Evolutionary conservation across 2,797 vertebrate genomes (phyloP), one percentile per base, ranked within the genome.

Genomic region (Xerus rutilus): DNA sequence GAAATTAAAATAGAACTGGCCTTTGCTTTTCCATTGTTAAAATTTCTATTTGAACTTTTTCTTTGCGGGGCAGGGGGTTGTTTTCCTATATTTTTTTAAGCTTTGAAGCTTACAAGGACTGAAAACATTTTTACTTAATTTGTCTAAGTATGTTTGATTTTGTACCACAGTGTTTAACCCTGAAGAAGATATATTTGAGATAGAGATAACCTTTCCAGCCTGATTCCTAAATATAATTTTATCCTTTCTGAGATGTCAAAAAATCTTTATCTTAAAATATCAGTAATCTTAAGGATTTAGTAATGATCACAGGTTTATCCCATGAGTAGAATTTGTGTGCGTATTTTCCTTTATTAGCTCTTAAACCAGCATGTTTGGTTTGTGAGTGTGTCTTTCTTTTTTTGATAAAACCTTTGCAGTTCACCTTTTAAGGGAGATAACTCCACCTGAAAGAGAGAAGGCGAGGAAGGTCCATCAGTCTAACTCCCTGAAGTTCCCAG

Each of bases 301-400:
- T 95, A 93, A 59, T 79, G 72, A 93, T 81, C 73, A 96, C 88
- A 94, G 39, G 86, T 81, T 91, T 86, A 82, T 64, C 39, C 95
- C 93, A 78, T 77, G 47, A 95, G 57, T 97, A 95, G 74, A 94
- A 87, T 96, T 91, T 96, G 54, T 97, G n/a, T 94, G 86, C 32
- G 5, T 93, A 92, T 92, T 97, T 97, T 97, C 96, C 94, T 97
- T 97, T 96, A 97, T 89, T 96, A 91, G 65, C 95, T 96, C 91
- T 95, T 97, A 97, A 97, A 96, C 97, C 97, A 97, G 97, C 97
- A 92, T 96, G 96, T 96, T 97, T 98, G 97, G 97, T 98, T 98
- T 98, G 97, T 96, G 97, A 97, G 97, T 97, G 77, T 98, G 77
- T 97, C 94, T 97, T 97, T 97, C 94, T 96, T 96, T 94, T 97